These are phyloP conservation scores for Lonchura striata DNA, from an alignment of 2,113 vertebrate species.

Conservation along the genomic window DNA sequence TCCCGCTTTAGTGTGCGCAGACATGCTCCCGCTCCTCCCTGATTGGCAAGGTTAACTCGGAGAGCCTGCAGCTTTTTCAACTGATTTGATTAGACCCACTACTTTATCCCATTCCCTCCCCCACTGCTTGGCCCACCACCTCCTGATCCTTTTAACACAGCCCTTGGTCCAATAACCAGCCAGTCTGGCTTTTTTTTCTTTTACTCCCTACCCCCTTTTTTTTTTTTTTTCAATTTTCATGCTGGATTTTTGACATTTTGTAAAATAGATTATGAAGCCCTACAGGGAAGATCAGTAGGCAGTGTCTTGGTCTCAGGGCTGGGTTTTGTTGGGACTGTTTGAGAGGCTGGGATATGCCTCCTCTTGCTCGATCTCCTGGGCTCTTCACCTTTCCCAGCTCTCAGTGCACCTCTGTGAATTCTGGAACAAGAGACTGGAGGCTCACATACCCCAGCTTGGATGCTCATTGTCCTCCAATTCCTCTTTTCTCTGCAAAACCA, in stretches of 20 bases:
- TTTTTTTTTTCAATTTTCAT: too few relatives aligned
- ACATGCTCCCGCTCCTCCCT: conserved; percentile 75
- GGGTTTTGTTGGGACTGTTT: background rate
- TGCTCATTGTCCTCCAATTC: background rate
- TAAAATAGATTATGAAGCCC: too few relatives aligned
- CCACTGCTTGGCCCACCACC: conserved; percentile 67
- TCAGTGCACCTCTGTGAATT: background rate
- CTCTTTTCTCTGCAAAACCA: background rate
- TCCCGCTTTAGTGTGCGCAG: conserved; percentile 81
- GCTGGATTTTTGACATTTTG: too few relatives aligned
- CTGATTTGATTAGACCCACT: conserved; percentile 90
- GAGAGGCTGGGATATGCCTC: background rate
- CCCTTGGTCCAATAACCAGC: conserved; percentile 66
- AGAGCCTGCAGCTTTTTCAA: conserved; percentile 81
- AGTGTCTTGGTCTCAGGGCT: background rate
- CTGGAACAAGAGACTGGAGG: background rate
- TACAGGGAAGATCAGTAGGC: background rate
- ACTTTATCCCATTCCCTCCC: conserved; percentile 70
- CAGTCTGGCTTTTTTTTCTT: background rate
- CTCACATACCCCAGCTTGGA: background rate
- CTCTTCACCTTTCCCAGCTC: background rate
- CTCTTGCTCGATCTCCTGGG: background rate
- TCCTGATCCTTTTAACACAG: conserved; percentile 91
- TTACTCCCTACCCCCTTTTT: background rate
- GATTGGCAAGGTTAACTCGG: conserved; percentile 90